phyloP scores from a whole-genome alignment of 2,888 invertebrate genomes.

The Pollenia amentaria region DNA sequence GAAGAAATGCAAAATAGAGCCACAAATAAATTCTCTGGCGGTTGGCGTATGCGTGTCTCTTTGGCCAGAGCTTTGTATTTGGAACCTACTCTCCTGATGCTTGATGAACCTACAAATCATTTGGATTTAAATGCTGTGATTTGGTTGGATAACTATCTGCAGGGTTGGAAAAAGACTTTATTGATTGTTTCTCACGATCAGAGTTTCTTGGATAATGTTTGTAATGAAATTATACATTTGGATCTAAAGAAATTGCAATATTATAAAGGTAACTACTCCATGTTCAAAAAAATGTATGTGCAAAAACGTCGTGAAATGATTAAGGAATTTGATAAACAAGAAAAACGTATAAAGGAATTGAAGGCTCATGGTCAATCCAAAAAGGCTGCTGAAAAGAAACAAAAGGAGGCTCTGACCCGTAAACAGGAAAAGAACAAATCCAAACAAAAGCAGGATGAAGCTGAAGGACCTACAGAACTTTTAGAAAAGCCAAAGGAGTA shows the following conservation, averaged over 20 bases:
- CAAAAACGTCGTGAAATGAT: constrained; percentile 98
- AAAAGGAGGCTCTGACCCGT: constrained; percentile 94
- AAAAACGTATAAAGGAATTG: constrained; percentile 96
- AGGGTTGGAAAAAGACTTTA: constrained; percentile 99
- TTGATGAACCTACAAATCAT: constrained; percentile 99
- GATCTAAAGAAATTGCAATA: constrained; percentile 97
- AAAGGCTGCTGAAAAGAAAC: constrained; percentile 97
- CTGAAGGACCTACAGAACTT: constrained; percentile 92
- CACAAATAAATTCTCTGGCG: constrained; percentile 95
- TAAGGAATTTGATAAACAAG: constrained; percentile 99
- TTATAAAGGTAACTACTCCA: constrained; percentile 98
- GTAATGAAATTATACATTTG: constrained; percentile 99
- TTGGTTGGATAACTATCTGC: constrained; percentile 99
- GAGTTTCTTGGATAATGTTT: constrained; percentile 99
- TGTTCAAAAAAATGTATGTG: constrained; percentile 99
- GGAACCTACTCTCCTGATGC: constrained; percentile 97
- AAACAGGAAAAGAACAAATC: constrained; percentile 96
- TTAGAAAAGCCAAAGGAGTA: constrained; percentile 97
- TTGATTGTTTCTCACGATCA: constrained; percentile 99
- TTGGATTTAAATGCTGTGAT: constrained; percentile 99
- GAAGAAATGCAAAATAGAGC: constrained; percentile 95
- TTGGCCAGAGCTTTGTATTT: constrained; percentile 97
- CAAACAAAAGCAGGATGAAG: constrained; percentile 93
- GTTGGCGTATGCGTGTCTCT: constrained; percentile 99
- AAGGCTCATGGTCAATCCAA: constrained; percentile 98